Evolutionary conservation across 2,888 invertebrate genomes (phyloP).

Genomic region (Disparrhopalites patrizii): DNA sequence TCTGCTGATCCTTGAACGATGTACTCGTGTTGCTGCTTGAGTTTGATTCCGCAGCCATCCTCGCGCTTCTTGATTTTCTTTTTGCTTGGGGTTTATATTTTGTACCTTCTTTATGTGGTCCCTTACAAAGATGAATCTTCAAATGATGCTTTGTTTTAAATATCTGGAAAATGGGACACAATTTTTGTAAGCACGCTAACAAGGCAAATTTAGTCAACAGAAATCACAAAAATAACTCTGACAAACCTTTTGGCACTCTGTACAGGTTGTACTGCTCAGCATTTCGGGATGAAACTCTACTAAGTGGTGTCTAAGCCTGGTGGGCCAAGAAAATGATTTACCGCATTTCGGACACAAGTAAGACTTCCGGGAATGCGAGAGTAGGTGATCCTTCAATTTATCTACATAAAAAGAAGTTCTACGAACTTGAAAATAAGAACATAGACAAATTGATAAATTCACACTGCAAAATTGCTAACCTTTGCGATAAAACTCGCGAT

Average conservation of each 20-base stretch:
- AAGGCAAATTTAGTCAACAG: background rate
- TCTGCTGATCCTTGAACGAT: background rate
- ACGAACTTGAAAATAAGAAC: too few species aligned
- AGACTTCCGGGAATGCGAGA: conserved; percentile 54
- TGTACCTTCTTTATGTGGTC: conserved; percentile 7
- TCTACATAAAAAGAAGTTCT: too few species aligned
- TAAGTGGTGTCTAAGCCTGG: conserved; percentile 34
- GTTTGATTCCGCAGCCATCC: background rate
- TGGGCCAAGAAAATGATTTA: conserved; percentile 35
- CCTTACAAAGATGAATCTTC: conserved; percentile 34
- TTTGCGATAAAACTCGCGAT: conserved; percentile 62
- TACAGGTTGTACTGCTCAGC: conserved; percentile 32
- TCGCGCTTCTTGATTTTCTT: background rate
- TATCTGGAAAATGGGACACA: conserved; percentile 19
- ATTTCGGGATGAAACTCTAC: conserved; percentile 35
- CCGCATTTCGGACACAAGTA: conserved; percentile 35
- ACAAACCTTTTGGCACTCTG: conserved; percentile 27
- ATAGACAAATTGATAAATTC: too few species aligned
- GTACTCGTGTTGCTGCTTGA: background rate
- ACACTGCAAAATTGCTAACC: too few species aligned
- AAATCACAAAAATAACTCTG: background rate
- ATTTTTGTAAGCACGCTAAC: conserved; percentile 2
- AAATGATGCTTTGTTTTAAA: conserved; percentile 39
- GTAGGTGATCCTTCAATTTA: conserved; percentile 61
- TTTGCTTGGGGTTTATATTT: background rate